These are phyloP conservation scores for Leptinotarsa rubiginosa DNA, from an alignment of 2,888 invertebrate species.

Conservation along the genomic window DNA sequence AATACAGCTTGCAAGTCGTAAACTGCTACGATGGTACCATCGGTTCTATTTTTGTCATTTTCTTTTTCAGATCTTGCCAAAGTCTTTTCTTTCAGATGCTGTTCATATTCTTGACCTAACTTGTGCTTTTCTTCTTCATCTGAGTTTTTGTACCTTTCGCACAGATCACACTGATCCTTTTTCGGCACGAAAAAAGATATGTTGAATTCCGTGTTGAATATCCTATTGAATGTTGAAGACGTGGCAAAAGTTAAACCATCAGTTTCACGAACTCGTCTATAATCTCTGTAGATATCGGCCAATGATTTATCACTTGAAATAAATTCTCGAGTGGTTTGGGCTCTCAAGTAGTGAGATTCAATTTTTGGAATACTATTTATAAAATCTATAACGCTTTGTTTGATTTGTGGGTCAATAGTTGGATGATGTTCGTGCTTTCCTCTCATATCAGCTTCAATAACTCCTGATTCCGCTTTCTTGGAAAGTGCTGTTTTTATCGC, in stretches of 20 bases:
- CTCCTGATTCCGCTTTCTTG: conserved; percentile 13
- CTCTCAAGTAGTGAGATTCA: conserved; percentile 21
- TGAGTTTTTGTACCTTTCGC: conserved; percentile 14
- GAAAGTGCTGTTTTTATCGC: conserved; percentile 16
- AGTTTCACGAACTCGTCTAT: conserved; percentile 23
- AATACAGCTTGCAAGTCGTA: conserved; percentile 28
- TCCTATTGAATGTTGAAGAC: conserved; percentile 15
- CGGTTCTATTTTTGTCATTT: conserved; percentile 8
- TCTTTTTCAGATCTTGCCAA: conserved; percentile 26
- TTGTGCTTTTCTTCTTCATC: background rate
- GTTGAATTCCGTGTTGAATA: conserved; percentile 19
- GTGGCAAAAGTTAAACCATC: conserved; percentile 15
- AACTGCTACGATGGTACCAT: conserved; percentile 22
- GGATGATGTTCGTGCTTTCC: conserved; percentile 40
- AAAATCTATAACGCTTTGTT: conserved; percentile 21
- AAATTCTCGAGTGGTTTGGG: conserved; percentile 22
- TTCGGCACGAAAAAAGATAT: conserved; percentile 19
- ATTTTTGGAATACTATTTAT: conserved; percentile 23
- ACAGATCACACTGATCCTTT: conserved; percentile 7
- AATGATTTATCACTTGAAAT: conserved; percentile 17
- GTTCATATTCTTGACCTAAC: conserved; percentile 11
- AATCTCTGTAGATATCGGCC: conserved; percentile 20
- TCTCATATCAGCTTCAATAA: conserved; percentile 24
- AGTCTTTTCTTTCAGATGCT: conserved; percentile 29
- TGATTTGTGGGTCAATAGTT: conserved; percentile 27